Conservation (phyloP, 30 jellyfish, hydroid and myxozoan genomes). For the Turritopsis rubra region DNA sequence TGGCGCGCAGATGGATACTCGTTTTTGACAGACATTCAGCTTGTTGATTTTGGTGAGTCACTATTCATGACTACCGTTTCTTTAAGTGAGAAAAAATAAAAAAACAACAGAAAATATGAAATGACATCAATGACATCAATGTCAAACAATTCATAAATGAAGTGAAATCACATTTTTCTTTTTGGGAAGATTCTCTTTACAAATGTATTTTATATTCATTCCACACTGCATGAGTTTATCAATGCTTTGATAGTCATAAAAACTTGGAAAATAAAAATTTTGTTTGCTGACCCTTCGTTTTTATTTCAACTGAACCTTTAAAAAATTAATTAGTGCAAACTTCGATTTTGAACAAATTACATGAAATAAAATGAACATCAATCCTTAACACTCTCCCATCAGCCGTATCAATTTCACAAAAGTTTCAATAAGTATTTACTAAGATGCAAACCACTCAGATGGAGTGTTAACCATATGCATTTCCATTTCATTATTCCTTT, state of each 20-base stretch:
- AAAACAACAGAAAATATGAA: neutral
- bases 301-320: neutral
- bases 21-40: too few species aligned
- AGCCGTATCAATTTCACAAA: neutral
- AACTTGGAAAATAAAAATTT: neutral
- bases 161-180: neutral
- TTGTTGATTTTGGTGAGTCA: neutral
- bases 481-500: neutral
- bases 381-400: neutral
- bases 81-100: neutral
- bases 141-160: neutral
- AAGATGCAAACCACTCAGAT: neutral
- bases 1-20: too few species aligned
- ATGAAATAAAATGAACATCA: neutral
- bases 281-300: neutral
- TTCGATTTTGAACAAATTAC: neutral
- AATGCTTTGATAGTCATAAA: neutral
- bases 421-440: neutral
- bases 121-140: neutral
- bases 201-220: neutral
- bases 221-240: neutral
- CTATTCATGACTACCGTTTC: neutral
- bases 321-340: neutral
- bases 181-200: neutral
- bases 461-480: neutral